Evolutionary conservation across 1,140 invertebrate genomes (phyloP), one percentile per base, ranked within the genome.

Genomic region (Drosophila ohnishii): DNA sequence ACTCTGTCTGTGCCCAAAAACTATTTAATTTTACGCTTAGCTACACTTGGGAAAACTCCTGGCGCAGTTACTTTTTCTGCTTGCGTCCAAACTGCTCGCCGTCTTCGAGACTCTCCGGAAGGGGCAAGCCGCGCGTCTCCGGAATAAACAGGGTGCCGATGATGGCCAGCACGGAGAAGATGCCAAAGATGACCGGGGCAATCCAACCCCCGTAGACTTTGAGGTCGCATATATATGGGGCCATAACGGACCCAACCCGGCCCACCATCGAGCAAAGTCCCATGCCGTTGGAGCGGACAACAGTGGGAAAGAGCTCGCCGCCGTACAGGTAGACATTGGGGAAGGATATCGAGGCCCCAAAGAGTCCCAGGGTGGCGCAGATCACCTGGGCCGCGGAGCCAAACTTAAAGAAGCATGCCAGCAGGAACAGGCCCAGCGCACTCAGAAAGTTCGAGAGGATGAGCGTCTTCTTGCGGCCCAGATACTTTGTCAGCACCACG

Each of bases 21-120:
- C 40, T 28, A n/a, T 45, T 19, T 51, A 42, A 45, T 47, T 34
- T 59, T 16, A 9, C 16, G 11, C 25, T 61, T 25, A 16, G 3
- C 1, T 66, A 40, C 73, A 75, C 73, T 66, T 4, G 22, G 10
- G 25, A 51, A 75, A 45, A 13, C 3, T 2, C 14, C n/a, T 48
- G 19, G 2, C 14, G 16, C 2, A 14, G 4, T 3, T 14, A 35
- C 13, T 76, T 81, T 51, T 91, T 92, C 35, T 91, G 78, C 51
- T 92, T 93, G 91, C 94, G 94, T 35, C 95, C 95, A 89, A 96
- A 96, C 39, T 93, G 92, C 92, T 96, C 95, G 39, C 95, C 96
- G 78, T 96, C 95, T 85, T 96, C 94, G 35, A 96, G 92, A 0
- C 95, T 96, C 69, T 96, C 96, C 30, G 96, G 95, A 40, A 97